Evolutionary conservation across 1,140 invertebrate genomes (phyloP).

Genomic region (Leptopilina boulardi): DNA sequence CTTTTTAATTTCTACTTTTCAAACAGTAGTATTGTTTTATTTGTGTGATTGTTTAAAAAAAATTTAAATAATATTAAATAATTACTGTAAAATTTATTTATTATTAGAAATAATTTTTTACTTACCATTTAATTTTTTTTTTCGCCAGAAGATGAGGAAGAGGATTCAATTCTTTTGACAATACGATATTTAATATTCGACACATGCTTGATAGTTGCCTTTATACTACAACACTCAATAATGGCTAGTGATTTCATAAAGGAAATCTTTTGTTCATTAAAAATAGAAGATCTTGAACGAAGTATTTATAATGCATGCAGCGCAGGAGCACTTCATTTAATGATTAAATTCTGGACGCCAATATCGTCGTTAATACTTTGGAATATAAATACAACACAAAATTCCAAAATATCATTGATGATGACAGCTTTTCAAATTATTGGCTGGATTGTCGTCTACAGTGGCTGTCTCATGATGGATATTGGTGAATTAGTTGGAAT

Average conservation of each 20-base stretch:
- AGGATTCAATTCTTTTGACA: slow-evolving; percentile 47
- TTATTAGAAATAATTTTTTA: neutral
- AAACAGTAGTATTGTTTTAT: too few species aligned
- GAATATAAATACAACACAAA: slow-evolving; percentile 72
- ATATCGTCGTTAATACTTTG: slow-evolving; percentile 72
- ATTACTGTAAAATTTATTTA: too few species aligned
- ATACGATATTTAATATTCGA: slow-evolving; percentile 69
- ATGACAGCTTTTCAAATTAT: slow-evolving; percentile 75
- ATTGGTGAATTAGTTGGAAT: slow-evolving; percentile 78
- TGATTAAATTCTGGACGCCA: slow-evolving; percentile 73
- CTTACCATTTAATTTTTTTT: slow-evolving; percentile 18
- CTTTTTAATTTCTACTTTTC: too few species aligned
- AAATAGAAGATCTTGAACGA: slow-evolving; percentile 72
- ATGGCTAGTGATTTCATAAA: slow-evolving; percentile 74
- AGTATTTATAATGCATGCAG: slow-evolving; percentile 74
- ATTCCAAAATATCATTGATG: slow-evolving; percentile 69
- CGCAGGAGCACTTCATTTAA: slow-evolving; percentile 62
- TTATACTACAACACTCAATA: slow-evolving; percentile 77
- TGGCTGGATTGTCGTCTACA: slow-evolving; percentile 80
- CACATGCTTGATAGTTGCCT: slow-evolving; percentile 71
- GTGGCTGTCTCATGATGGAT: slow-evolving; percentile 80
- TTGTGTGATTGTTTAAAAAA: too few species aligned
- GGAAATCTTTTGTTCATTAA: slow-evolving; percentile 65
- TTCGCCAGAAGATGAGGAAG: slow-evolving; percentile 57
- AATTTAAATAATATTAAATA: too few species aligned